Evolutionary conservation across 2,113 vertebrate species (phyloP).

Genomic region (Bettongia penicillata): DNA sequence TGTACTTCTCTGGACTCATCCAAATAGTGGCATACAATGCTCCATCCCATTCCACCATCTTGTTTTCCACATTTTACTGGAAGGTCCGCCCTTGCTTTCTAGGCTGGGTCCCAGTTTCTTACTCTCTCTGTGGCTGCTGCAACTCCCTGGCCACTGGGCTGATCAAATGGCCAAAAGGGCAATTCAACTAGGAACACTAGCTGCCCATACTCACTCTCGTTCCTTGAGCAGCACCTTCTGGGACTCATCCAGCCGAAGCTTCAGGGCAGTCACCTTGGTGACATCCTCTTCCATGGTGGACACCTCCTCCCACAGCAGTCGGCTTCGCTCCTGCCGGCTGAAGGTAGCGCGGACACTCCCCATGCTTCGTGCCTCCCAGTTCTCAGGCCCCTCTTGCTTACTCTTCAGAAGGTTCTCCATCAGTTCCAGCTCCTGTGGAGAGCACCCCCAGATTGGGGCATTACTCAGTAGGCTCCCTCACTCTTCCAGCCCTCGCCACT

Average conservation of each 20-base stretch:
- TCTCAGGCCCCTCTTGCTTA: conserved; percentile 86
- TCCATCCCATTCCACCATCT: background rate
- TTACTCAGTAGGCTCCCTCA: background rate
- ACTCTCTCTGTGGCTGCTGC: background rate
- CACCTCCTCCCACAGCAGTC: conserved; percentile 93
- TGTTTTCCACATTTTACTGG: background rate
- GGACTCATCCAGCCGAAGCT: conserved; percentile 96
- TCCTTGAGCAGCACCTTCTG: conserved; percentile 96
- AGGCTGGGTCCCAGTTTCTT: background rate
- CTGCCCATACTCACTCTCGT: conserved; percentile 87
- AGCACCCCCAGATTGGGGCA: conserved; percentile 16
- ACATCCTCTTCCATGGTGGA: conserved; percentile 88
- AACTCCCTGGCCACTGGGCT: background rate
- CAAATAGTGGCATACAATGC: background rate
- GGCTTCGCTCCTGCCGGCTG: conserved; percentile 90
- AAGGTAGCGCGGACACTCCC: conserved; percentile 83
- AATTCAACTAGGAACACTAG: background rate
- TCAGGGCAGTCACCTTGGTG: conserved; percentile 92
- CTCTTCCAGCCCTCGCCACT: background rate
- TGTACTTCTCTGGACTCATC: background rate
- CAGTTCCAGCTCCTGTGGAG: conserved; percentile 90
- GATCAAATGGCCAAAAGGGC: background rate
- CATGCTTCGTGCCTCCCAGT: conserved; percentile 86
- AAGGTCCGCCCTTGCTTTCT: background rate
- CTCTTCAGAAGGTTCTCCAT: conserved; percentile 87